phyloP scores from a whole-genome alignment of 2,888 invertebrate species.

The Cantharis rustica region DNA sequence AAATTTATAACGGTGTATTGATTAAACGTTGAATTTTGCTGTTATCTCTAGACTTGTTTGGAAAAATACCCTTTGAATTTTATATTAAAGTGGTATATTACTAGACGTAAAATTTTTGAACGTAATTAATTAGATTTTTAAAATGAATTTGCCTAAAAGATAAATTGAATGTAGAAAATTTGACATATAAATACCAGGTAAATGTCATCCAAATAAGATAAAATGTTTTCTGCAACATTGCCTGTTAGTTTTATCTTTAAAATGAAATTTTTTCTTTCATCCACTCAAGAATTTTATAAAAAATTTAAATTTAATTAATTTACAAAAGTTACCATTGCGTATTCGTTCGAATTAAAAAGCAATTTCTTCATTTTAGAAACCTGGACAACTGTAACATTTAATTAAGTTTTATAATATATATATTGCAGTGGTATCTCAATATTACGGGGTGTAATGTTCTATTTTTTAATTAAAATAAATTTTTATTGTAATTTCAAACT shows the following conservation, averaged over 20 bases:
- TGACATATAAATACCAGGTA: background rate
- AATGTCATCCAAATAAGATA: background rate
- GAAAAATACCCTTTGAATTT: background rate
- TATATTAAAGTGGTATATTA: background rate
- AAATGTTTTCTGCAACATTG: background rate
- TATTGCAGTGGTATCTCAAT: no score
- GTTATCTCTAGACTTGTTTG: background rate
- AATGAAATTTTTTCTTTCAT: background rate
- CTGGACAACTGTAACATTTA: no score
- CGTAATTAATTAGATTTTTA: background rate
- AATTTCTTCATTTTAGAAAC: no score
- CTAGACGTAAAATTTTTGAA: background rate
- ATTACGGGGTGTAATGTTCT: no score
- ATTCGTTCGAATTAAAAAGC: no score
- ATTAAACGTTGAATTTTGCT: background rate
- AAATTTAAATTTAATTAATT: background rate
- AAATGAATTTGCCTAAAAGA: background rate
- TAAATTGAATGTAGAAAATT: background rate
- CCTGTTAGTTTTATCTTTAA: background rate
- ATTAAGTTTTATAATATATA: no score
- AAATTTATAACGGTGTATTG: background rate
- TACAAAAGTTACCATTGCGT: no score
- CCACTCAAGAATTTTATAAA: background rate
- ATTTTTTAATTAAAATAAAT: no score
- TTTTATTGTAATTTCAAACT: no score